These are phyloP conservation scores for Zoanthus gigantus DNA, from an alignment of 92 coral and sea anemone genomes.

Conservation along the genomic window DNA sequence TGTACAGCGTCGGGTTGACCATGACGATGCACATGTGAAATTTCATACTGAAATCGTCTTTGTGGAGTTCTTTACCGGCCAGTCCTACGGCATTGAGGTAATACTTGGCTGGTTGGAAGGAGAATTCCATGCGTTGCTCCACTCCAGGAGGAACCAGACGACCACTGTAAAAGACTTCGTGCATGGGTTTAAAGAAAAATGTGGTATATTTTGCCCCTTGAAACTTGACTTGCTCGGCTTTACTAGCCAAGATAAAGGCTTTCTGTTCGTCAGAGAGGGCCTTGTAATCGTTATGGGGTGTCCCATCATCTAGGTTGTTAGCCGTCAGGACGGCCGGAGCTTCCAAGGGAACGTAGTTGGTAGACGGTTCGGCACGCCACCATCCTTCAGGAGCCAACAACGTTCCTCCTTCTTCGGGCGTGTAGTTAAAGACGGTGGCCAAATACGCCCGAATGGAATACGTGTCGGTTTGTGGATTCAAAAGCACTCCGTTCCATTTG, in stretches of 20 bases:
- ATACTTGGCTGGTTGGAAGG: neutral
- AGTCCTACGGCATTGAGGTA: neutral
- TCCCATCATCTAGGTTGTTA: neutral
- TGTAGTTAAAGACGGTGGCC: neutral
- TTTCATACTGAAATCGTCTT: neutral
- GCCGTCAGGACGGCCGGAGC: neutral
- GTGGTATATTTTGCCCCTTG: neutral
- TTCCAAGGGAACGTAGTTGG: neutral
- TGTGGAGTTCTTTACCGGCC: neutral
- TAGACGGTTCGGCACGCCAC: neutral
- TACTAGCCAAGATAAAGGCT: neutral
- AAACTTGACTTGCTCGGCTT: neutral
- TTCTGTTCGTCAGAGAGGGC: neutral
- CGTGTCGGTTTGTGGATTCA: neutral
- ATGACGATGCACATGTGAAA: conserved; percentile 1
- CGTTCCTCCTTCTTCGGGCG: neutral
- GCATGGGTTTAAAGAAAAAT: neutral
- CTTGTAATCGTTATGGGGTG: neutral
- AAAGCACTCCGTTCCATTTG: too few species aligned
- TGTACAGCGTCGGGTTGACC: neutral
- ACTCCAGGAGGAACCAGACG: neutral
- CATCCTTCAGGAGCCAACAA: neutral
- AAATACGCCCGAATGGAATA: conserved; percentile 35
- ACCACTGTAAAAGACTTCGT: neutral
- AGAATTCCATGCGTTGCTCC: neutral